These are phyloP conservation scores for Erpetoichthys calabaricus DNA, from an alignment of 2,797 vertebrate genomes.

Conservation along the genomic window DNA sequence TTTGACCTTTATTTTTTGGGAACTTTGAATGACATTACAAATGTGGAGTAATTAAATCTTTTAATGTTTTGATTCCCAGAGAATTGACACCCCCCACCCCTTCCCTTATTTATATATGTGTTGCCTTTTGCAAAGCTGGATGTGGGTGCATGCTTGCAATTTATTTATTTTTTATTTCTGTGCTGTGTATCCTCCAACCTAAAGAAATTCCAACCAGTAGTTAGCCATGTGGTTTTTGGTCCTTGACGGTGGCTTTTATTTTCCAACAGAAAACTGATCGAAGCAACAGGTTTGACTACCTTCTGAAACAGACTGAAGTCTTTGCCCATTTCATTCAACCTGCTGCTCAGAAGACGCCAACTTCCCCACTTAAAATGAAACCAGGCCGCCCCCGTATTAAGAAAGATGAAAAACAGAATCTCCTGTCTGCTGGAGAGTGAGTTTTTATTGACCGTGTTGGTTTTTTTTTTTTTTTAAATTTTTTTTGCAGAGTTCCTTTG, in stretches of 20 bases:
- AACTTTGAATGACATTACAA: too few relatives aligned
- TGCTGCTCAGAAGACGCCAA: constrained; percentile 93
- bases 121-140: neutral
- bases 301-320: constrained; percentile 93
- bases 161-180: neutral
- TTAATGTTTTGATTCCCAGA: too few relatives aligned
- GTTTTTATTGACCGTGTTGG: constrained; percentile 32
- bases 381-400: constrained; percentile 91
- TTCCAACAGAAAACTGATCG: constrained; percentile 75
- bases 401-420: constrained; percentile 93
- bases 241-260: neutral
- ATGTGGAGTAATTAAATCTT: too few relatives aligned
- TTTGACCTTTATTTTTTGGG: too few relatives aligned
- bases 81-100: neutral
- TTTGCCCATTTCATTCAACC: constrained; percentile 98
- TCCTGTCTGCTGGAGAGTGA: constrained; percentile 90
- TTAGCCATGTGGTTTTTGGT: too few relatives aligned
- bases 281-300: constrained; percentile 95
- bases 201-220: too few relatives aligned
- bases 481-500: too few relatives aligned
- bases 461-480: neutral
- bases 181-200: neutral
- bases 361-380: constrained; percentile 98
- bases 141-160: neutral
- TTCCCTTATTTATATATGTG: neutral